Evolutionary conservation across 2,113 vertebrate genomes (phyloP).

Genomic region (Centrocercus urophasianus): DNA sequence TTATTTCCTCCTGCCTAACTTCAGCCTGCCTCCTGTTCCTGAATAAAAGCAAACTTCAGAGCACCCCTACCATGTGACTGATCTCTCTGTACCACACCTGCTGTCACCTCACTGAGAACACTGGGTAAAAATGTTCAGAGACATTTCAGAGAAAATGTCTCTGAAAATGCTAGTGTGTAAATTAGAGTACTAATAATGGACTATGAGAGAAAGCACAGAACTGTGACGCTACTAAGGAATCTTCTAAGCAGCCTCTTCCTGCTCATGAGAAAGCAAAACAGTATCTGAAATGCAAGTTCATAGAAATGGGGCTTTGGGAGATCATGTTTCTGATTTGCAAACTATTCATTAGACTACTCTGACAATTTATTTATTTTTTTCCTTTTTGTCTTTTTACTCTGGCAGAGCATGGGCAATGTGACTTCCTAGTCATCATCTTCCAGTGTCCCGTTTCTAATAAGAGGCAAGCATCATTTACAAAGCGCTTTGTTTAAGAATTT

Average conservation of each 20-base stretch:
- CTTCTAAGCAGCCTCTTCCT: neutral
- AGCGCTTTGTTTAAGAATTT: neutral
- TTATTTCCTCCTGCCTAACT: slow-evolving; percentile 1
- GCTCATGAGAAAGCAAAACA: neutral
- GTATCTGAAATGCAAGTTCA: neutral
- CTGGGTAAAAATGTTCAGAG: neutral
- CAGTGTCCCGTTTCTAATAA: neutral
- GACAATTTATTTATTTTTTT: neutral
- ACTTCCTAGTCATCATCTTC: neutral
- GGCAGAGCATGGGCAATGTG: neutral
- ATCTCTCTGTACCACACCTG: neutral
- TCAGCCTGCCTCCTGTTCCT: slow-evolving; percentile 8
- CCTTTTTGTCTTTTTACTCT: neutral
- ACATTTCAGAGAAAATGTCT: neutral
- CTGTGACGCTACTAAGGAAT: neutral
- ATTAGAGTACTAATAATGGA: neutral
- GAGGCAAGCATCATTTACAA: neutral
- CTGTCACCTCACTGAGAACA: neutral
- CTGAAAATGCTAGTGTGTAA: neutral
- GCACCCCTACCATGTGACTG: neutral
- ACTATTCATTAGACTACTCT: neutral
- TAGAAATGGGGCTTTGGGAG: neutral
- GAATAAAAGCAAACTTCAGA: slow-evolving; percentile 10
- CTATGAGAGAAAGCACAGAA: neutral
- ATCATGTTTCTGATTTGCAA: neutral